Evolutionary conservation across 2,888 invertebrate genomes (phyloP).

Genomic region (Cheilosia vernalis): DNA sequence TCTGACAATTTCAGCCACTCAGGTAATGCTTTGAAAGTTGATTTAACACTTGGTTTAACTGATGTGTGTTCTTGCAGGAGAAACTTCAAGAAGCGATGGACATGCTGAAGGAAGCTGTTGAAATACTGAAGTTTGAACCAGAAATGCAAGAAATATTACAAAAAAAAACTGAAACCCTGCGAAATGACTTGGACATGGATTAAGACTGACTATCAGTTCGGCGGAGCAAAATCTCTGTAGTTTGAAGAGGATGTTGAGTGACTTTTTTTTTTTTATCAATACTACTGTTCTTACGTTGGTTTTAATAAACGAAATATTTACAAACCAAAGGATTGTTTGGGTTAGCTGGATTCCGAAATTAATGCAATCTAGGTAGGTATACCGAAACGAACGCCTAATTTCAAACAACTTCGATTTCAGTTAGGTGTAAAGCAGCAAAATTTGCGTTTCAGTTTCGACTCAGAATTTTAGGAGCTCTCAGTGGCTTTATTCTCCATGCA

Average conservation of each 20-base stretch:
- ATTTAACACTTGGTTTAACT: background rate
- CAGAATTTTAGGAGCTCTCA: no score
- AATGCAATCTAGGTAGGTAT: no score
- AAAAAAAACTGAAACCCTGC: constrained; percentile 84
- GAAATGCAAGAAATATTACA: constrained; percentile 85
- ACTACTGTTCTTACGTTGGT: background rate
- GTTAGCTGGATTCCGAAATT: no score
- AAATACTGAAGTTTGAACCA: constrained; percentile 86
- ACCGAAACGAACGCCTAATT: no score
- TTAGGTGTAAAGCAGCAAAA: no score
- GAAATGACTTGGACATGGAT: constrained; percentile 79
- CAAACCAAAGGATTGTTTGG: background rate
- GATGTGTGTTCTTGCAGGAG: constrained; percentile 81
- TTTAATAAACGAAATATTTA: background rate
- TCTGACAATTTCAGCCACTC: constrained; percentile 85
- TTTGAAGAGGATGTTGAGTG: background rate
- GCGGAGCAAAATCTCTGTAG: background rate
- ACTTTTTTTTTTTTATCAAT: background rate
- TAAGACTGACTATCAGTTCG: constrained; percentile 47
- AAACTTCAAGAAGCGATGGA: constrained; percentile 85
- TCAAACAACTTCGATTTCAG: no score
- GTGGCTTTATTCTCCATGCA: no score
- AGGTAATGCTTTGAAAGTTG: constrained; percentile 82
- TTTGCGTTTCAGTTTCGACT: no score
- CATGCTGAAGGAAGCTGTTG: constrained; percentile 86